These are phyloP conservation scores for Nothobranchius furzeri DNA, from an alignment of 2,113 vertebrate genomes.

Conservation along the genomic window DNA sequence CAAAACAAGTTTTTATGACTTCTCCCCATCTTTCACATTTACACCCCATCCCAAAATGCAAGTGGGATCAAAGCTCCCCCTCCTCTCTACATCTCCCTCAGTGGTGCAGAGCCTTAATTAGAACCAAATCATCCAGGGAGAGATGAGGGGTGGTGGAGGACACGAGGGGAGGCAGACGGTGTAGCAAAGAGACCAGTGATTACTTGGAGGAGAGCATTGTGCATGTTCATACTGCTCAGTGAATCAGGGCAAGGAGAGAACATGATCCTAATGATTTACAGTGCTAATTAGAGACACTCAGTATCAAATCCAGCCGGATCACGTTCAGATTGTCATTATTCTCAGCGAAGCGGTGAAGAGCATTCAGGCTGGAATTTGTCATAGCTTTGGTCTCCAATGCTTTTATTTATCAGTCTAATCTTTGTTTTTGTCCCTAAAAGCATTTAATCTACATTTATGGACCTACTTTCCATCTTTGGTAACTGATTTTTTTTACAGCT, in stretches of 20 bases:
- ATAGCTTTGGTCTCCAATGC: not conserved
- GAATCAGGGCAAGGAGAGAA: slow-evolving; percentile 52
- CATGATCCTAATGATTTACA: slow-evolving; percentile 45
- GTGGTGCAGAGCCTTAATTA: slow-evolving; percentile 47
- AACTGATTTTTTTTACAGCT: not conserved
- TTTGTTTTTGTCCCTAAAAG: not conserved
- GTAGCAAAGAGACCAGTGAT: slow-evolving; percentile 23
- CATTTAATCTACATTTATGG: not conserved
- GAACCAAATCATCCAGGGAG: slow-evolving; percentile 43
- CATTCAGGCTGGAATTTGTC: slow-evolving; percentile 7
- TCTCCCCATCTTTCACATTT: not conserved
- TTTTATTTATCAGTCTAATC: not conserved
- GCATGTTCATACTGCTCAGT: slow-evolving; percentile 30
- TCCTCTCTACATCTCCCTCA: not conserved
- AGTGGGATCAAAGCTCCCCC: slow-evolving; percentile 18
- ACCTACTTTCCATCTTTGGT: not conserved
- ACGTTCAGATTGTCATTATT: slow-evolving; percentile 29
- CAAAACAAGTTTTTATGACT: not conserved
- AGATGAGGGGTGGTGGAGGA: slow-evolving; percentile 47
- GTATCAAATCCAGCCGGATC: slow-evolving; percentile 38
- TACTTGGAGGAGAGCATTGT: slow-evolving; percentile 32
- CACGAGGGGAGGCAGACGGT: slow-evolving; percentile 10
- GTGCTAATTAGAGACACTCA: slow-evolving; percentile 53
- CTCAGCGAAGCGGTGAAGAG: slow-evolving; percentile 9
- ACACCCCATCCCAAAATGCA: not conserved